A percentile compares a stretch with the other conserved stretches of the same genome.
These are phyloP conservation scores for Coecobrya sp. DNA, from an alignment of 2,888 invertebrate genomes.

Conservation along the genomic window DNA sequence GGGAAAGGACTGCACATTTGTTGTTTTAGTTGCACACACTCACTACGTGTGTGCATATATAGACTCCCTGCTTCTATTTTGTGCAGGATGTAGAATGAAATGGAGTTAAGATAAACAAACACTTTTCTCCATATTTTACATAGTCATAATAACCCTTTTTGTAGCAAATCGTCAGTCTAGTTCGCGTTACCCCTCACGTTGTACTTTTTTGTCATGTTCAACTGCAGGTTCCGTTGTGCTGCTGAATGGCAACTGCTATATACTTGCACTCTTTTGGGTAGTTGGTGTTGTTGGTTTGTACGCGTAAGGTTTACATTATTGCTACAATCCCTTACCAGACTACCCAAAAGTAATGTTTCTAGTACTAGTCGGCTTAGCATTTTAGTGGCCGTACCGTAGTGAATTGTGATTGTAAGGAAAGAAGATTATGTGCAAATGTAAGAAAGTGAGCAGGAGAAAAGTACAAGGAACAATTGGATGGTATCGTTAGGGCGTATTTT, in stretches of 20 bases:
- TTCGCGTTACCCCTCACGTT: neutral
- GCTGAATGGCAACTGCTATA: neutral
- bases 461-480: constrained; percentile 29
- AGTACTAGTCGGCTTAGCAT: neutral
- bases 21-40: neutral
- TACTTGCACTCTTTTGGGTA: neutral
- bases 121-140: neutral
- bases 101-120: neutral
- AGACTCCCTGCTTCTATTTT: neutral
- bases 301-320: constrained; percentile 1
- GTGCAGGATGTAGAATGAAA: neutral
- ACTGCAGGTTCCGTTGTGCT: neutral
- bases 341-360: neutral
- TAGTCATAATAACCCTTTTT: constrained; percentile 3
- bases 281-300: neutral
- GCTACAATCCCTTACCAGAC: neutral
- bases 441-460: neutral
- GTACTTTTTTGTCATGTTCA: neutral
- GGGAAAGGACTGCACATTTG: constrained; percentile 24
- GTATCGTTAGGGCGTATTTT: constrained; percentile 44
- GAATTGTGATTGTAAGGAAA: neutral
- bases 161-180: constrained; percentile 1
- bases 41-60: neutral
- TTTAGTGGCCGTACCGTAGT: neutral
- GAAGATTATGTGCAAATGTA: neutral